A percentile compares a stretch with the other conserved stretches of the same genome.
These are phyloP conservation scores for Aphaenogaster floridana DNA, from an alignment of 1,140 invertebrate species.

Conservation along the genomic window DNA sequence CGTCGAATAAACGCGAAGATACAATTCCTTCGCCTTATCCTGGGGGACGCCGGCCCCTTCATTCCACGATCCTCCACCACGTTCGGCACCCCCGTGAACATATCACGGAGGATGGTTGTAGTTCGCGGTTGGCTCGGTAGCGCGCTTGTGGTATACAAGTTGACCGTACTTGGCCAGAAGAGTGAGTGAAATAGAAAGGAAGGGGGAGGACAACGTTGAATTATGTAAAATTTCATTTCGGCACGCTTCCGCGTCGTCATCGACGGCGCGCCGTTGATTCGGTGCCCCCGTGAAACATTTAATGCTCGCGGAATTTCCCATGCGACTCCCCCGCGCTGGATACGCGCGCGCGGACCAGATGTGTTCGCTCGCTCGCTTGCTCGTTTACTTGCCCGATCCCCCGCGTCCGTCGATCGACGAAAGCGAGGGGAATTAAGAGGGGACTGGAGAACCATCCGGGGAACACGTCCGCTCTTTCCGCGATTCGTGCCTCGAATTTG, in stretches of 20 bases:
- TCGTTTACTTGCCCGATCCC: neutral
- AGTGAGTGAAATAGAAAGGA: neutral
- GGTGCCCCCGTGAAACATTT: constrained; percentile 77
- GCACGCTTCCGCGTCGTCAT: constrained; percentile 68
- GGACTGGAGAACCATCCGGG: constrained; percentile 28
- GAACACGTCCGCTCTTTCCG: constrained; percentile 68
- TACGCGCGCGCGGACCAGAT: neutral
- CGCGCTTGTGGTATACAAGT: constrained; percentile 68
- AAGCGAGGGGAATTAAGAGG: constrained; percentile 1
- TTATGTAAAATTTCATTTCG: constrained; percentile 81
- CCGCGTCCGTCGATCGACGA: constrained; percentile 58
- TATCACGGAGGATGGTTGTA: constrained; percentile 12
- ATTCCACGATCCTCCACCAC: neutral
- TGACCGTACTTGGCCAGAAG: constrained; percentile 45
- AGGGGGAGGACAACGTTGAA: constrained; percentile 67
- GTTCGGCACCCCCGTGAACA: neutral
- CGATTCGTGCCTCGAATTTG: constrained; percentile 73
- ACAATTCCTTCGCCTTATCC: neutral
- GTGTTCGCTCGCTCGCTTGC: neutral
- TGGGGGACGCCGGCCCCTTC: too few species aligned
- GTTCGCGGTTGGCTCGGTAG: neutral
- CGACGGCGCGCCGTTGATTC: constrained; percentile 72
- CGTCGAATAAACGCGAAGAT: constrained; percentile 16
- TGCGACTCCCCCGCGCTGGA: constrained; percentile 67
- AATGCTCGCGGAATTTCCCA: constrained; percentile 80